Percentiles rank a stretch among this genome's conserved stretches.
These are phyloP conservation scores for Acanthacorydalis orientalis DNA, from an alignment of 2,888 invertebrate genomes.

Conservation along the genomic window DNA sequence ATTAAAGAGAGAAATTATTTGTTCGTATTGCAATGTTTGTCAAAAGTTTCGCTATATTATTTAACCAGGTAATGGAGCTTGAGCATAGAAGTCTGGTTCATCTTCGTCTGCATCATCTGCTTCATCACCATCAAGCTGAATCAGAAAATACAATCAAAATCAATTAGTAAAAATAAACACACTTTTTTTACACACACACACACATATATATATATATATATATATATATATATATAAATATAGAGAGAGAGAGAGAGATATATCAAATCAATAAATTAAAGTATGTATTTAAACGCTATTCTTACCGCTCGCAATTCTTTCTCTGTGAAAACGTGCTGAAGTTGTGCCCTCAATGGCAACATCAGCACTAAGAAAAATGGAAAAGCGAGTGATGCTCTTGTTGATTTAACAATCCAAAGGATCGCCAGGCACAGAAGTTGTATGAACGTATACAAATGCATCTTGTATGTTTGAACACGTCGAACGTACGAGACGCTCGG, in stretches of 20 bases:
- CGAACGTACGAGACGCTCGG: slow-evolving; percentile 80
- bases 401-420: slow-evolving; percentile 81
- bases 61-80: slow-evolving; percentile 71
- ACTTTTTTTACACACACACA: no score
- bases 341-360: slow-evolving; percentile 68
- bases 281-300: slow-evolving; percentile 10
- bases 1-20: neutral
- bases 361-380: slow-evolving; percentile 87
- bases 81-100: slow-evolving; percentile 88
- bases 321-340: slow-evolving; percentile 57
- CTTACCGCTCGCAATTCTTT: slow-evolving; percentile 73
- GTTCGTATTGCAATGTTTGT: neutral
- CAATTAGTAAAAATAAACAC: no score
- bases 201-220: no score
- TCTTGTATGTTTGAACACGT: slow-evolving; percentile 74
- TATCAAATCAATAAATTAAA: neutral
- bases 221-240: slow-evolving; percentile 4
- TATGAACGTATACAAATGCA: slow-evolving; percentile 80
- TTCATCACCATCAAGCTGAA: slow-evolving; percentile 71
- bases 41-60: no score
- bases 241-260: no score
- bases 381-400: slow-evolving; percentile 73
- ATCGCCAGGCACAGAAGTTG: slow-evolving; percentile 63
- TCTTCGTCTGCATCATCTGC: slow-evolving; percentile 66
- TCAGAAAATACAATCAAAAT: no score